Base-by-base conservation (phyloP, 2,113 vertebrate genomes). In the Pandion haliaetus region DNA sequence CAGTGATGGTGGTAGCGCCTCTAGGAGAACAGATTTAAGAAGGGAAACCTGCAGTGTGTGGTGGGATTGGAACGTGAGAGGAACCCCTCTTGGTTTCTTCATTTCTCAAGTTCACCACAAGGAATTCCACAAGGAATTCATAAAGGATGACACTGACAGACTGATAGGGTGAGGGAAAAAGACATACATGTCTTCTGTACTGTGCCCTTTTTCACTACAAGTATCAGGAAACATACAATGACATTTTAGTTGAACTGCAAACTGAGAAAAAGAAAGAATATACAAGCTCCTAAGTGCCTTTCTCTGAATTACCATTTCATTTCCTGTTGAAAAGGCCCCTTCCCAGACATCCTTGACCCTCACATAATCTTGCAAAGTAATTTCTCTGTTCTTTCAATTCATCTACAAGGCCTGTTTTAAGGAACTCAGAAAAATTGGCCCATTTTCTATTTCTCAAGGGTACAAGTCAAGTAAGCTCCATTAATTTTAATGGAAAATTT, bases 401-500 rank as follows among this genome's bases (percentile, higher is more conserved):
- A 82, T 58, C 45, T 91, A n/a, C 11, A 88, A 74, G 26, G 62
- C 17, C 63, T 71, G 45, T 71, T 86, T 92, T 47, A 78, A 82
- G 34, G n/a, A 81, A 76, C 34, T 79, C 1, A 49, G 59, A 61
- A 49, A 84, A 36, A 79, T 5, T 32, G 31, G 4, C 13, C 24
- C 29, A 38, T 95, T 88, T 72, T 58, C 14, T 38, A 84, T 91
- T 88, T 80, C 66, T 72, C n/a, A 69, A 73, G 87, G 18, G 32
- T 47, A 45, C 42, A 86, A 88, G 36, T 57, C 59, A 90, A 86
- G 36, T 57, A 66, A 84, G 34, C 54, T 61, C 28, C 29, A 77
- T 82, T 76, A 86, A 86, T 93, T 88, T 95, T 66, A 92, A 84
- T 40, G 45, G 45, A 45, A 21, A 86, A 82, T 92, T 88, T 86